Base-by-base conservation (phyloP, 2,113 vertebrate species). In the Gobio gobio region DNA sequence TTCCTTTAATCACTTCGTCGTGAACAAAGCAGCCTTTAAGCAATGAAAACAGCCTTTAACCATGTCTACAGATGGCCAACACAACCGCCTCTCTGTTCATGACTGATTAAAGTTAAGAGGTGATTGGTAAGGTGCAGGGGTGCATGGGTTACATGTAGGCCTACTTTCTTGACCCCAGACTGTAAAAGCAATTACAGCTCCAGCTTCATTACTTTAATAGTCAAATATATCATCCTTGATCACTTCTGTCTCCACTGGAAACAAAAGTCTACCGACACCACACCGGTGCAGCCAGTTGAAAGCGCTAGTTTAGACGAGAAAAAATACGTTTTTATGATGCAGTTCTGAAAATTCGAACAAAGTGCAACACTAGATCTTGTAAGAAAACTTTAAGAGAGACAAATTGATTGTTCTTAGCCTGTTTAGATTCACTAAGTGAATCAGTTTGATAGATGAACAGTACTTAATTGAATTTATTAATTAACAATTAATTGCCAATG, bases 1-100 rank as follows among this genome's bases (percentile, higher is more conserved):
- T 84, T 56, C 56, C 78, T 84, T 61, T 75, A 82, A 86, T 86
- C 82, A 70, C 14, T 86, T 24, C 54, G 82, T 64, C 26, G 29
- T 70, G 78, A 85, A 68, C 76, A 83, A 66, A 22, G 54, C 59
- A 47, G 45, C 36, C 47, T 47, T 72, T 77, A 77, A 85, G 83
- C 54, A 22, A 59, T 13, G 36, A 78, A 84, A 61, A 77, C 83
- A 77, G 63, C 29, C 51, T 59, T 58, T 10, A n/a, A 36, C 24
- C 61, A 78, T 45, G 24, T 75, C 68, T 63, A 20, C 47, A 45
- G 47, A 61, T 7, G 26, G 12, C 63, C 54, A 63, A 36, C 33
- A 51, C 36, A 79, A 49, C 40, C 29, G 16, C 22, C 13, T 20
- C 72, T 72, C 82, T 78, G 72, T 51, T 29, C 82, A 22, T 20